Base-by-base conservation (phyloP, 1,140 invertebrate genomes). In the Subanguina moxae region DNA sequence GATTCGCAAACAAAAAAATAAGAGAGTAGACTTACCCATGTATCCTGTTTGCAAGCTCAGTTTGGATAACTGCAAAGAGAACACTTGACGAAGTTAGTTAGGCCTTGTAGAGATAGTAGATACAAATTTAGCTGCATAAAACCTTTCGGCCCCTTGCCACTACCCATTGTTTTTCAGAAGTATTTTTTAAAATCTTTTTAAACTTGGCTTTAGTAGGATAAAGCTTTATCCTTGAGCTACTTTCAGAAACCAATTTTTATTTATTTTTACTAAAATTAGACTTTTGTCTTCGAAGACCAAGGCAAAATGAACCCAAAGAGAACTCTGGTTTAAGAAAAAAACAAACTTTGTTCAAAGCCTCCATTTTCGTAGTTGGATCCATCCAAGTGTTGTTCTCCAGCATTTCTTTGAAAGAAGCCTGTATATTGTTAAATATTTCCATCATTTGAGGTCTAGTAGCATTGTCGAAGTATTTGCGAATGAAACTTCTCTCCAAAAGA, bases 331-430 rank as follows among this genome's bases (percentile, higher is more conserved):
- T 38, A 38, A 38, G 32, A 38, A 38, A 38, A 52, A 7, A 7
- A 15, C 3, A 21, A 25, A 43, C 67, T 63, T 70, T 70, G 56
- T 70, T 58, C 25, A 70, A 57, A 25, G 68, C 68, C 21, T 58
- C 68, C 17, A 58, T 30, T 52, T 70, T 70, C 11, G 68, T 70
- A 7, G 23, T 25, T 23, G 25, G n/a, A 28, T 70, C 68, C 68
- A 70, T 70, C 68, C 68, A 70, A 23, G 42, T 38, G n/a, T 70
- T 70, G 5, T 38, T 9, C 17, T 68, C 46, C 13, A 70, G 68
- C 68, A 70, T 70, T 43, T 25, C 28, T 19, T 43, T 23, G 59
- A 70, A 70, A 9, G 65, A 38, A 21, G 30, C 48, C 32, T 70
- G 57, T n/a, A 70, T 48, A 27, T 58, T 71, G n/a, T 15, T 11